Percentiles rank a stretch among this genome's conserved stretches.
phyloP scores from a whole-genome alignment of 2,888 invertebrate genomes.

The Heliconius sara region DNA sequence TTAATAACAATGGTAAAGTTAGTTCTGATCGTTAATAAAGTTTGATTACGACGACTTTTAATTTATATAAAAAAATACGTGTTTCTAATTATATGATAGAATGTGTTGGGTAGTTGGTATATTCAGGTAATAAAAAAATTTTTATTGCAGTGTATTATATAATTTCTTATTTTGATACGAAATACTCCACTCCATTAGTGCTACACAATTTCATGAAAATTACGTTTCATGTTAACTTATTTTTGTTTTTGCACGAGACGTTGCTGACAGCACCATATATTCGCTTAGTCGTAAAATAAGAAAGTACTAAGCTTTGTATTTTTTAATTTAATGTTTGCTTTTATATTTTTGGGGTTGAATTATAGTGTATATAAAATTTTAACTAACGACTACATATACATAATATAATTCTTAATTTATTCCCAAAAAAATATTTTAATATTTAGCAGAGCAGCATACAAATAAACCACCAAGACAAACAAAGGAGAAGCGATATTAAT shows the following conservation, averaged over 20 bases:
- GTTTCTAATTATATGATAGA: too few relatives aligned
- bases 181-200: conserved; percentile 45
- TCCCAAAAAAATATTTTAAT: not conserved
- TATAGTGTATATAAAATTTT: not conserved
- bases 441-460: not conserved
- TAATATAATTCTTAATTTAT: too few relatives aligned
- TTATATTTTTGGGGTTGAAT: conserved; percentile 9
- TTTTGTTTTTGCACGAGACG: conserved; percentile 49
- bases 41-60: too few relatives aligned
- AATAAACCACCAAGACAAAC: not conserved
- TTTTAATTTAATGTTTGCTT: conserved; percentile 15
- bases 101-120: too few relatives aligned
- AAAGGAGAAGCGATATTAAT: not conserved
- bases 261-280: conserved; percentile 50
- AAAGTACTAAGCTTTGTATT: conserved; percentile 30
- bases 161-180: conserved; percentile 24
- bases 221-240: conserved; percentile 50
- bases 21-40: not conserved
- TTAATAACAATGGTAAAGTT: conserved; percentile 1
- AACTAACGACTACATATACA: not conserved
- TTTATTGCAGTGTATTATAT: conserved; percentile 13
- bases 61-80: too few relatives aligned
- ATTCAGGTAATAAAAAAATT: not conserved
- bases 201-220: conserved; percentile 49
- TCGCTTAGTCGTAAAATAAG: conserved; percentile 46